Base-by-base conservation (phyloP, 2,888 invertebrate genomes). In the Synergus laeviventris region DNA sequence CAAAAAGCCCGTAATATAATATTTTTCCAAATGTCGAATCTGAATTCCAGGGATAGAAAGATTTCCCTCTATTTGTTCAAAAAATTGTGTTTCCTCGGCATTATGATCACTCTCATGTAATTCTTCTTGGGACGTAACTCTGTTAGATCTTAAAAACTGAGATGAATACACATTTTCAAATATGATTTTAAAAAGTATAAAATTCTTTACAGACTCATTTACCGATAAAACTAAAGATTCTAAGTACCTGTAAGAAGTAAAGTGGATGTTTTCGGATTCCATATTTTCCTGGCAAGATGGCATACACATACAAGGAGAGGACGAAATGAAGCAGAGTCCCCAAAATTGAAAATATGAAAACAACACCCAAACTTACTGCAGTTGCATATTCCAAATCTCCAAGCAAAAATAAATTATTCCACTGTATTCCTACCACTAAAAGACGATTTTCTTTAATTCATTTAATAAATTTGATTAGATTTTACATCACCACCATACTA, bases 211-310 rank as follows among this genome's bases (percentile, higher is more conserved):
- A 9, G 9, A 4, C 7, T 38, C 5, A 1, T 38, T 38, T 5
- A 38, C 1, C 7, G 38, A 9, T 0, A 38, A 38, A 9, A 38
- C 8, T 1, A 38, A 2, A 38, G 5, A 4, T 9, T 38, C 7
- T 38, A 38, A 7, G 62, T 82, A 89, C 90, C 84, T 89, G 85
- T 18, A 91, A 81, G 77, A 88, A 91, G 87, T 97, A 98, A 87
- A 97, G 94, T 94, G 96, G 97, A 36, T 94, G 94, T 80, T 94
- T 94, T 0, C 96, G 95, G 0, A 98, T 94, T 4, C 98, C 98
- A 89, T 93, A 97, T 16, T 96, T 95, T 14, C 98, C 98, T 0
- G 98, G 98, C 79, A 94, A 92, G 12, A 98, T 94, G 82, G 96
- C 96, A 90, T 98, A 97, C 38, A 98, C 91, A 88, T 98, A 98